Evolutionary conservation across 2,797 vertebrate genomes (phyloP), one percentile per base, ranked within the genome.

Genomic region (Austrolebias charrua): DNA sequence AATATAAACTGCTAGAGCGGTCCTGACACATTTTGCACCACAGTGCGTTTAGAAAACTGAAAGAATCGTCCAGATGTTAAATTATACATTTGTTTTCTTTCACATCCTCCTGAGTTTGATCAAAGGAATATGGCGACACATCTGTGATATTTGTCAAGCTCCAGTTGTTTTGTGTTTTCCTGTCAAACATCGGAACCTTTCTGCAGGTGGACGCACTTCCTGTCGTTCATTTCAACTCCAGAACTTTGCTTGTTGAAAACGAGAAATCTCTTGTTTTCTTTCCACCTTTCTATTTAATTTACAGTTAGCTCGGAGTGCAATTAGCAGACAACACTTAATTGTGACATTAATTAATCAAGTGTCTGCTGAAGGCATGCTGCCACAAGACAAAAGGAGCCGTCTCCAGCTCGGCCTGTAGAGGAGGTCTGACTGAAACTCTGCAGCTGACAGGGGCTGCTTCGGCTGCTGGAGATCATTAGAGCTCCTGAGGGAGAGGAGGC

Each of bases 281-380:
- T 44, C 46, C 60, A 24, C 40, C 54, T 18, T 63, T 31, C 43
- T 56, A n/a, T 66, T 64, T 47, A 33, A 46, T 54, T 63, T 46
- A 24, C 29, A 33, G 16, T 19, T 28, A 44, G 55, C 55, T 49
- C 20, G 9, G 18, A 45, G 24, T 52, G 68, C 18, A 54, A 66
- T 63, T 63, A 84, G 70, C 66, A 78, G 55, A 60, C 46, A 73
- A 20, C 60, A 45, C 71, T 83, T 79, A 19, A 73, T 65, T 82
- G 67, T 43, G 50, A 66, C 56, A 76, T 57, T 45, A 75, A 69
- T 76, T 69, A 66, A 71, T 65, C 45, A 63, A 75, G 52, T 51
- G 16, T 44, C 10, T 16, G 65, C 45, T 46, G 69, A 78, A 54
- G 64, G 61, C 42, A 3, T n/a, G 53, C 50, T 52, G 59, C 55